Conservation (phyloP, 2,113 vertebrate species). For the Etia nguti region DNA sequence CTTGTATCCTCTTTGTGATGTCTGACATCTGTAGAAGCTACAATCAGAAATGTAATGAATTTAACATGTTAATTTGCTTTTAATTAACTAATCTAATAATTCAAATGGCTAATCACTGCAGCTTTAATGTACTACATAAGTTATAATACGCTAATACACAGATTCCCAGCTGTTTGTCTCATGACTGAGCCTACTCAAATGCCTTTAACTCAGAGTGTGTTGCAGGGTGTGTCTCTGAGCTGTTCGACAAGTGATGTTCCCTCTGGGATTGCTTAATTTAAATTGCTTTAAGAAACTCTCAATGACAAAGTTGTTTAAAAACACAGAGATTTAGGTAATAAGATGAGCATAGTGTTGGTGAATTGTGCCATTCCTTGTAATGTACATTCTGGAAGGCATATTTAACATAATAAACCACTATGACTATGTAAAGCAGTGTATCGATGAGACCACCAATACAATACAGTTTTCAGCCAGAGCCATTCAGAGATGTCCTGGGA, state of each 20-base stretch:
- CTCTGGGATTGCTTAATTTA: background rate
- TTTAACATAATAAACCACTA: background rate
- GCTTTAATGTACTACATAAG: background rate
- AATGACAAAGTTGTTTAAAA: background rate
- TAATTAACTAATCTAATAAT: background rate
- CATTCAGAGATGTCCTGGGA: background rate
- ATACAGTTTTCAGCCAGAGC: background rate
- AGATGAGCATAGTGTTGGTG: background rate
- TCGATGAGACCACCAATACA: background rate
- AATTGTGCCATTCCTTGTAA: background rate
- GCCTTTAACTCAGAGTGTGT: background rate
- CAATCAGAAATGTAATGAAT: background rate
- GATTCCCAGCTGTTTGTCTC: background rate
- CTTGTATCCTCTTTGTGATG: background rate
- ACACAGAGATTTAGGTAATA: background rate
- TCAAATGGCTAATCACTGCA: background rate
- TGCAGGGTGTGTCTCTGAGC: background rate
- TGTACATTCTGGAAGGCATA: background rate
- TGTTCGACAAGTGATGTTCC: background rate
- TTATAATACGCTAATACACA: background rate
- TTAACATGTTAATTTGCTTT: background rate
- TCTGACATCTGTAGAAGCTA: background rate
- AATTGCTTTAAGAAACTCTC: background rate
- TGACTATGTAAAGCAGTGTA: background rate
- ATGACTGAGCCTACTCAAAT: background rate